phyloP scores from a whole-genome alignment of 2,797 vertebrate genomes.

The Myoxocephalus aenaeus region DNA sequence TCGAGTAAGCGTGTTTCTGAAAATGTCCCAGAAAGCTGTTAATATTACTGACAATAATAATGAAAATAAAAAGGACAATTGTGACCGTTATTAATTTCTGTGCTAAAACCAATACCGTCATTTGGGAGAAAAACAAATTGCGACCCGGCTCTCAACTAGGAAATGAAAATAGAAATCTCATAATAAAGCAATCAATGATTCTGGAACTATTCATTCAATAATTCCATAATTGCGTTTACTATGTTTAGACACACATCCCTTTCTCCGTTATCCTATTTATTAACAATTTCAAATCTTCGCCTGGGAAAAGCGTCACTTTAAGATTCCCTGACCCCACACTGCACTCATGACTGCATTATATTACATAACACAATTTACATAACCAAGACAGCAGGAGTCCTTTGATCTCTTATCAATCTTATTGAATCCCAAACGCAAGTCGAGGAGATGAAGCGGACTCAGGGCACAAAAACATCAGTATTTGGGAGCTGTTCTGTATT shows the following conservation, averaged over 20 bases:
- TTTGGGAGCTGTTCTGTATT: neutral
- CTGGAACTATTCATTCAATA: neutral
- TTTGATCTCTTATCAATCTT: conserved; percentile 5
- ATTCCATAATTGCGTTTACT: neutral
- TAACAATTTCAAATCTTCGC: neutral
- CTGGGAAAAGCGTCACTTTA: neutral
- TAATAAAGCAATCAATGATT: neutral
- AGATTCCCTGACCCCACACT: neutral
- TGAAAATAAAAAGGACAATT: no score
- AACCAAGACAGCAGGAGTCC: neutral
- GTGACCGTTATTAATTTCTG: no score
- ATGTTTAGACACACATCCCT: neutral
- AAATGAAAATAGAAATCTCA: neutral
- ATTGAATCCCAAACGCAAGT: neutral
- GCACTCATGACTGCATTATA: neutral
- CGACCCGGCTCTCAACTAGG: neutral
- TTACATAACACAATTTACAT: conserved; percentile 7
- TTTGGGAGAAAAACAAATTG: no score
- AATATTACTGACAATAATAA: no score
- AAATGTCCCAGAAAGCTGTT: neutral
- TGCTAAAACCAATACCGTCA: no score
- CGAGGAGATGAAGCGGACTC: conserved; percentile 4
- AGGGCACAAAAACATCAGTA: neutral
- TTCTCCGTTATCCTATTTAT: neutral
- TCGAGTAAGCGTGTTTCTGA: no score